These are phyloP conservation scores for Phyllotis vaccarum DNA, from an alignment of 2,797 vertebrate genomes.

Conservation along the genomic window DNA sequence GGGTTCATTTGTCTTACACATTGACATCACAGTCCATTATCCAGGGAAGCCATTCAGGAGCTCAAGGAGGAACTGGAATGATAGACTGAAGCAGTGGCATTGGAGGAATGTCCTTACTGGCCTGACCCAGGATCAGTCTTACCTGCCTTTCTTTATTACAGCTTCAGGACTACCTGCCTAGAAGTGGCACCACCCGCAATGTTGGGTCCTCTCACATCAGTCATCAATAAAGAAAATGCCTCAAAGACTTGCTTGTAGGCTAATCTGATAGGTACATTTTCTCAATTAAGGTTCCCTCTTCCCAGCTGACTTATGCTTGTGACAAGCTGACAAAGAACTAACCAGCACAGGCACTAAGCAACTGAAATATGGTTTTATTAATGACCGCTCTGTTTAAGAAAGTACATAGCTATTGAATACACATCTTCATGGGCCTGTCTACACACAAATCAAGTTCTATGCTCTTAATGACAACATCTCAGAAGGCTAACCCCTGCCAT, in stretches of 20 bases:
- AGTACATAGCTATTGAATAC: neutral
- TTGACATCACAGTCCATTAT: neutral
- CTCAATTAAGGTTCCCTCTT: neutral
- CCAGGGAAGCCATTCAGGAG: neutral
- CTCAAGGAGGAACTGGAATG: neutral
- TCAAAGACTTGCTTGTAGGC: neutral
- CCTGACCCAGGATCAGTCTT: neutral
- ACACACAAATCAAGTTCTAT: neutral
- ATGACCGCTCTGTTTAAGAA: neutral
- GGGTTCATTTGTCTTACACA: neutral
- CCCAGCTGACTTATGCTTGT: neutral
- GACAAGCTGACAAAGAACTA: neutral
- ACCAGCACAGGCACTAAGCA: neutral
- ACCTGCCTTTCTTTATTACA: too few relatives aligned
- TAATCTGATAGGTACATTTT: neutral
- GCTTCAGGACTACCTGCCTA: neutral
- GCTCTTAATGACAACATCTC: neutral
- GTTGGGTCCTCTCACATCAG: neutral
- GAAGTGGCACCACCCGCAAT: neutral
- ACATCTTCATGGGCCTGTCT: neutral
- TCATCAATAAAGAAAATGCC: neutral
- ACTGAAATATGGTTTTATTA: constrained; percentile 14
- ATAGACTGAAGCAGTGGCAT: neutral
- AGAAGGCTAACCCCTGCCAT: neutral
- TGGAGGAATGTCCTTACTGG: neutral